Conservation (phyloP, 2,888 invertebrate genomes). For the Zelleria hepariella region DNA sequence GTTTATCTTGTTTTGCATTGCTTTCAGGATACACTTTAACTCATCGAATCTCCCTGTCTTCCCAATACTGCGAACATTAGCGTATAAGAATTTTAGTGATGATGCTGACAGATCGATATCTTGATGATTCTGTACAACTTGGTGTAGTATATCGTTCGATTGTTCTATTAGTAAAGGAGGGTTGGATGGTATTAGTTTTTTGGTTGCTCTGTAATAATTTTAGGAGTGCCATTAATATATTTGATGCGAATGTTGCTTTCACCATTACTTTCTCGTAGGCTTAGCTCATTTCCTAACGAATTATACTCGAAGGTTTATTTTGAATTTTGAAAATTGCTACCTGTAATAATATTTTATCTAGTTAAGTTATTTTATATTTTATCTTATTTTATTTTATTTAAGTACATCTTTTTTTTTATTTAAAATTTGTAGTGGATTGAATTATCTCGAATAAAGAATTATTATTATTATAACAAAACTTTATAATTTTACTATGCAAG, state of each 20-base stretch:
- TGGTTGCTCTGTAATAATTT: not conserved
- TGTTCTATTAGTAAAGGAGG: not conserved
- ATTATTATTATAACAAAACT: too few species aligned
- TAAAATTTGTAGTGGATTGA: too few species aligned
- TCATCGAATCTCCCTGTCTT: not conserved
- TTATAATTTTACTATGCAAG: too few species aligned
- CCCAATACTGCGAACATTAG: not conserved
- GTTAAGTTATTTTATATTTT: too few species aligned
- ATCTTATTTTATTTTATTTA: too few species aligned
- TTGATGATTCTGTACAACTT: not conserved
- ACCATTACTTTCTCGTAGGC: not conserved
- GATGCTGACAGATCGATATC: not conserved
- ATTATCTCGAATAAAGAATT: too few species aligned
- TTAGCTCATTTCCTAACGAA: slow-evolving; percentile 3
- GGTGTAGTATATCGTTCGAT: not conserved
- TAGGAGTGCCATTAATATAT: not conserved
- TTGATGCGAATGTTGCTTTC: not conserved
- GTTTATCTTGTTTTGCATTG: not conserved
- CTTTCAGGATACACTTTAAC: not conserved
- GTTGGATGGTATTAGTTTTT: not conserved
- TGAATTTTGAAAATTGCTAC: too few species aligned
- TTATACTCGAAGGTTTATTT: too few species aligned
- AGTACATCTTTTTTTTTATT: too few species aligned
- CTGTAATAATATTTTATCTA: too few species aligned
- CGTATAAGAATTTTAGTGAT: not conserved